A percentile compares a stretch with the other conserved stretches of the same genome.
These are phyloP conservation scores for Arothron firmamentum DNA, from an alignment of 2,113 vertebrate species.

Conservation along the genomic window DNA sequence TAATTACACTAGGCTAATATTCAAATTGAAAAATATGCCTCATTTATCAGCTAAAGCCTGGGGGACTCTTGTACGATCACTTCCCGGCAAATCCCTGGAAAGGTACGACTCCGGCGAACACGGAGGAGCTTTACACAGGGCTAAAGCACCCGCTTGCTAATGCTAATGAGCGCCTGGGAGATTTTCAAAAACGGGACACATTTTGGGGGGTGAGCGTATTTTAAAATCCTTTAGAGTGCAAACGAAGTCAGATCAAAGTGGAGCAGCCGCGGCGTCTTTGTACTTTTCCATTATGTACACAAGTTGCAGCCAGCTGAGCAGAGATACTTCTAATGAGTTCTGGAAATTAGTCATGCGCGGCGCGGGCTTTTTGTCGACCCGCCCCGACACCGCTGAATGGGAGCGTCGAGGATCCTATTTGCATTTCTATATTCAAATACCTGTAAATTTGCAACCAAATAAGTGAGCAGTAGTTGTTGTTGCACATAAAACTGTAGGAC, in stretches of 20 bases:
- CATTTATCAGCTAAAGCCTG: constrained; percentile 26
- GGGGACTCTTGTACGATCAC: constrained; percentile 22
- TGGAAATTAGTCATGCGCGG: constrained; percentile 28
- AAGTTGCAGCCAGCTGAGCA: constrained; percentile 36
- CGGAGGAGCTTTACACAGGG: constrained; percentile 50
- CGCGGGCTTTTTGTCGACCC: too few species aligned
- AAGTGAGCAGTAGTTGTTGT: too few species aligned
- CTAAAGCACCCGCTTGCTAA: constrained; percentile 58
- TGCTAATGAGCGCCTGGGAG: constrained; percentile 63
- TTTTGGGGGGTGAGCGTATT: constrained; percentile 33
- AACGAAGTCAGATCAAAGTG: constrained; percentile 64
- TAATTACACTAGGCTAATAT: constrained; percentile 37
- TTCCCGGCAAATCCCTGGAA: constrained; percentile 53
- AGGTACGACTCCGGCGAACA: constrained; percentile 34
- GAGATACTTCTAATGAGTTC: constrained; percentile 44
- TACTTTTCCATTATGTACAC: constrained; percentile 51
- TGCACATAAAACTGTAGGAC: too few species aligned
- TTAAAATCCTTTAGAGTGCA: constrained; percentile 51
- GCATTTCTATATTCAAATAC: too few species aligned
- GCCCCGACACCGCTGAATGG: too few species aligned
- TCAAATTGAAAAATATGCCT: constrained; percentile 35
- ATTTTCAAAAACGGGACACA: constrained; percentile 49
- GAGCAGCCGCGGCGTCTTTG: constrained; percentile 39
- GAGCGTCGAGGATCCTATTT: too few species aligned
- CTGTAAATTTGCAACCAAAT: too few species aligned